Conservation (phyloP, 92 coral and sea anemone species). For the Blastomussa wellsi region DNA sequence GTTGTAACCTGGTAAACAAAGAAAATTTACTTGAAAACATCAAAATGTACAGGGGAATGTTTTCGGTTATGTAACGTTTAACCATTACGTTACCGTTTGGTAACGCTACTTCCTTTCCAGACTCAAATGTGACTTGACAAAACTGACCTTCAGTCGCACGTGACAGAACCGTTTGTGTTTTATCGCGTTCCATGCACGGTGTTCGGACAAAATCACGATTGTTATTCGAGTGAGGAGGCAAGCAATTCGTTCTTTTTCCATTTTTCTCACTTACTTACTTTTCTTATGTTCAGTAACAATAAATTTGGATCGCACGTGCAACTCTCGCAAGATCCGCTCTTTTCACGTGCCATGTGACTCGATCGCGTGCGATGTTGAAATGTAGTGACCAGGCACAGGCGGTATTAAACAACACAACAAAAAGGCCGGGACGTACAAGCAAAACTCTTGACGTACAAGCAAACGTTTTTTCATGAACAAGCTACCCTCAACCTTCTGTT, state of each 20-base stretch:
- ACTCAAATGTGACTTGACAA: background rate
- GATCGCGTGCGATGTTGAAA: background rate
- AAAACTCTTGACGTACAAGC: background rate
- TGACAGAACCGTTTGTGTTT: background rate
- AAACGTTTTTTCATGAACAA: background rate
- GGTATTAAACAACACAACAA: too few species aligned
- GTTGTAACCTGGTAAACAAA: too few species aligned
- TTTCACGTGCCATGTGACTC: background rate
- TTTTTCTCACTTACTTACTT: background rate
- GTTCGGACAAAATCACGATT: background rate
- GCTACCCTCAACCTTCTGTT: background rate
- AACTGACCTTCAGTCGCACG: background rate
- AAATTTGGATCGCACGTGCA: background rate
- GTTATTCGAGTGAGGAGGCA: background rate
- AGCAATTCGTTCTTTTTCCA: background rate
- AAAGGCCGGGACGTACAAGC: background rate
- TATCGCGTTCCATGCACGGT: background rate
- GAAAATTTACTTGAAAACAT: too few species aligned
- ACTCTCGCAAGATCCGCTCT: background rate
- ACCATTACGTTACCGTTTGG: too few species aligned
- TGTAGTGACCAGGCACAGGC: background rate
- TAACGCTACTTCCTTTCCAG: background rate
- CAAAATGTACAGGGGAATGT: too few species aligned
- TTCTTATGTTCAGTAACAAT: background rate
- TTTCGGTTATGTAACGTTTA: too few species aligned